Base-by-base conservation (phyloP, 2,113 vertebrate species). In the Thalassoma bifasciatum region DNA sequence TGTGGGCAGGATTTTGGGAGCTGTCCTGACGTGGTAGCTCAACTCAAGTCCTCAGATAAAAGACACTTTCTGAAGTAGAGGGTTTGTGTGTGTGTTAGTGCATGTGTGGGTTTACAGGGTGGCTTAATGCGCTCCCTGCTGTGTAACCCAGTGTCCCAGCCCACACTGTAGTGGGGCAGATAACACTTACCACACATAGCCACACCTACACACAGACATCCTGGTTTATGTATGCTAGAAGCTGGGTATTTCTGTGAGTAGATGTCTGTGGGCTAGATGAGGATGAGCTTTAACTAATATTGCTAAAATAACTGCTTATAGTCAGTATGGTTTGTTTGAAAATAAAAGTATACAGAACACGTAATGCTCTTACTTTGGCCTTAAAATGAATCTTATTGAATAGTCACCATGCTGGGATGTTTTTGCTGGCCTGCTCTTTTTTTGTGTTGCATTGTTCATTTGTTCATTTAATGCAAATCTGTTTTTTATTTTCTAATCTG, bases 81-180 rank as follows among this genome's bases (percentile, higher is more conserved):
- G 21, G n/a, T 58, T 7, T 77, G 57, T 82, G 72, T 77, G 69
- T 77, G 19, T 8, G 30, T 30, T 34, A 66, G 47, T 79, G 61
- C 68, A 66, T 75, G 60, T 62, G 52, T 54, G 21, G 34, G 66
- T 78, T 50, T 42, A 51, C 13, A 50, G 52, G 72, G 76, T 70
- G 77, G 84, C 88, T 89, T 88, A 88, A 81, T 85, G 72, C 44
- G 71, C 89, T 92, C 87, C 88, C 91, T 90, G 91, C 91, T 90
- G 88, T 81, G 92, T 86, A 82, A 89, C 87, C 84, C 84, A 85
- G 81, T 79, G 88, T 87, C 84, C 66, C 86, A 86, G 86, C 77
- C 60, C 87, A 81, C 82, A 92, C 91, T 94, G 91, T 88, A 86
- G 83, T 37, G 73, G 84, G 88, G 79, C 85, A 92, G 93, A 93